Evolutionary conservation across 2,888 invertebrate species (phyloP).

Genomic region (Atrina japonica): DNA sequence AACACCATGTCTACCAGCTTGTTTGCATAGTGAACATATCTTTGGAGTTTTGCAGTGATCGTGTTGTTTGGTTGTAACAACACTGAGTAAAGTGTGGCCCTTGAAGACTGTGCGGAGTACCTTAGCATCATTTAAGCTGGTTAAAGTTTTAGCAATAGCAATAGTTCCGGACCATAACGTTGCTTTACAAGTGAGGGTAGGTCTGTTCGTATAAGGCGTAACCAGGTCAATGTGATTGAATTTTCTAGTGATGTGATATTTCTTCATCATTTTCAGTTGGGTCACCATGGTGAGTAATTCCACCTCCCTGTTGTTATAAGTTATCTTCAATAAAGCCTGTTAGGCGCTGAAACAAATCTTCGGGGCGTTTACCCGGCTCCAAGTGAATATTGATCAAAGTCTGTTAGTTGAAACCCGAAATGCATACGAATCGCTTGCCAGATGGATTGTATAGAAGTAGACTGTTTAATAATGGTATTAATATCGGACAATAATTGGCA

Average conservation of each 20-base stretch:
- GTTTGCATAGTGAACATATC: no score
- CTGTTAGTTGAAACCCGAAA: slow-evolving; percentile 61
- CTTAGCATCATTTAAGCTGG: slow-evolving; percentile 48
- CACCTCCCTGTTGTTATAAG: slow-evolving; percentile 33
- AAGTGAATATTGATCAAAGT: no score
- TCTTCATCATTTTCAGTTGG: slow-evolving; percentile 40
- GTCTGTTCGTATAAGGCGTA: slow-evolving; percentile 44
- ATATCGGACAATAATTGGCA: no score
- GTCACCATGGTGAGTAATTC: slow-evolving; percentile 39
- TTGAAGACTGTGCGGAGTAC: slow-evolving; percentile 30
- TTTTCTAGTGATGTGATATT: slow-evolving; percentile 50
- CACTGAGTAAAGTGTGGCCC: background rate
- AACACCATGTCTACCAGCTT: slow-evolving; percentile 31
- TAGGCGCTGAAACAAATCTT: slow-evolving; percentile 10
- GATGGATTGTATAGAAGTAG: slow-evolving; percentile 45
- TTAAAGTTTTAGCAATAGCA: slow-evolving; percentile 48
- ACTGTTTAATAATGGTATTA: slow-evolving; percentile 45
- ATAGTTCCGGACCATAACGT: slow-evolving; percentile 53
- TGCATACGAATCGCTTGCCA: slow-evolving; percentile 56
- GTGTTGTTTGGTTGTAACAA: background rate
- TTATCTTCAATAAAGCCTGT: slow-evolving; percentile 52
- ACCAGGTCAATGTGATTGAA: slow-evolving; percentile 45
- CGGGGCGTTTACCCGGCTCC: slow-evolving; percentile 50
- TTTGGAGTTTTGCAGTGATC: slow-evolving; percentile 51
- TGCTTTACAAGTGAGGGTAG: slow-evolving; percentile 54